These are phyloP conservation scores for Hyposoter didymator DNA, from an alignment of 2,888 invertebrate genomes.

Conservation along the genomic window DNA sequence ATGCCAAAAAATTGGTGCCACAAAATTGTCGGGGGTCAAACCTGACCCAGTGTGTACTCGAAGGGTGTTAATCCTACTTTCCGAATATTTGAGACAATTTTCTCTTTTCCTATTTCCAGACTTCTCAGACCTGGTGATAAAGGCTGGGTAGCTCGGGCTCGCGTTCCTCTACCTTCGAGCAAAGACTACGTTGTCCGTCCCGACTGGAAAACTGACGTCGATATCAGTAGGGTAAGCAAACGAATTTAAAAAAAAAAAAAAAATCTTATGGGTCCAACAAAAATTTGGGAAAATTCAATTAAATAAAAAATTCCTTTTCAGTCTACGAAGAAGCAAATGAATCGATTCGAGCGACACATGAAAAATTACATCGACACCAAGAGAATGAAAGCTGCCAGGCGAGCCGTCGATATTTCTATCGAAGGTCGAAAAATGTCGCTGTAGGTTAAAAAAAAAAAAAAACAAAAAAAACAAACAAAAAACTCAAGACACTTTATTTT, in stretches of 20 bases:
- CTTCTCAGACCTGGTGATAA: constrained; percentile 95
- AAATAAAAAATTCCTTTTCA: constrained; percentile 21
- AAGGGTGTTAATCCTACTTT: background rate
- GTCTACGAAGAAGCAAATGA: constrained; percentile 91
- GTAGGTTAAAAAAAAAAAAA: constrained; percentile 83
- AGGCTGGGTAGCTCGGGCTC: constrained; percentile 97
- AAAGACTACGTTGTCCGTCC: constrained; percentile 99
- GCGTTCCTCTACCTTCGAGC: constrained; percentile 97
- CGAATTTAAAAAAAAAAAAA: no score
- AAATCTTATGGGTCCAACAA: background rate
- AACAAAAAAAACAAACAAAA: constrained; percentile 66
- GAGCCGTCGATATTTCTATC: constrained; percentile 97
- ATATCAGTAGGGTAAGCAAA: constrained; percentile 88
- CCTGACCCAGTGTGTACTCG: no score
- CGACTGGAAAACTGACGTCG: constrained; percentile 94
- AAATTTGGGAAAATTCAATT: background rate
- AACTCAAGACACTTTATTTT: background rate
- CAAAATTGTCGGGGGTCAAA: no score
- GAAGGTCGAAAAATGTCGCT: constrained; percentile 98
- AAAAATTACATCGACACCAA: constrained; percentile 95
- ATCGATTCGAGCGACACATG: constrained; percentile 96
- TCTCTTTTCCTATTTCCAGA: constrained; percentile 81
- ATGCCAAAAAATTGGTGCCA: no score
- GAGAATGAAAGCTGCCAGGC: constrained; percentile 90
- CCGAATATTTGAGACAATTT: background rate